A percentile compares a stretch with the other conserved stretches of the same genome.
Conservation (phyloP, 2,113 vertebrate species). For the Engystomops pustulosus region DNA sequence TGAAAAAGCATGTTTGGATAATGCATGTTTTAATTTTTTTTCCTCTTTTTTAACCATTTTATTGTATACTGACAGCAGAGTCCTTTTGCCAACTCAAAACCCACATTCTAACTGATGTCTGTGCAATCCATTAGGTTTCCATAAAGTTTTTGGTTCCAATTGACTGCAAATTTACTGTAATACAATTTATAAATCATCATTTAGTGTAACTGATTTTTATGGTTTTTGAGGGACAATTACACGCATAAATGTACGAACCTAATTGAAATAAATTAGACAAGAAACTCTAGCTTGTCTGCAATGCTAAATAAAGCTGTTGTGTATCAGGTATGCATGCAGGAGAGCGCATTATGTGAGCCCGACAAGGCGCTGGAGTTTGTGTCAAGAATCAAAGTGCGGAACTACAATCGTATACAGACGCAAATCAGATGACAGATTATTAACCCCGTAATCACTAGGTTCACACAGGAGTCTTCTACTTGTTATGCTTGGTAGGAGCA, state of each 20-base stretch:
- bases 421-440: not conserved
- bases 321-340: constrained; percentile 42
- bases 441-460: not conserved
- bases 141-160: constrained; percentile 62
- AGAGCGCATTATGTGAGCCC: constrained; percentile 14
- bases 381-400: not conserved
- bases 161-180: constrained; percentile 61
- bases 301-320: constrained; percentile 62
- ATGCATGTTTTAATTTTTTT: too few relatives aligned
- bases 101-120: constrained; percentile 57
- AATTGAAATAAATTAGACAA: constrained; percentile 64
- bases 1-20: too few relatives aligned
- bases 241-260: constrained; percentile 61
- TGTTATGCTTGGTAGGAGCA: too few relatives aligned
- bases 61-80: constrained; percentile 57
- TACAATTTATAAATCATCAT: constrained; percentile 66
- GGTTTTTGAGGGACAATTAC: constrained; percentile 66
- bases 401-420: too few relatives aligned
- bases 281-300: constrained; percentile 62
- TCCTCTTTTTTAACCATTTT: constrained; percentile 45
- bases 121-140: constrained; percentile 60
- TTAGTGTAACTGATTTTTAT: constrained; percentile 62
- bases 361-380: not conserved
- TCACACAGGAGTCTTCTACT: too few relatives aligned
- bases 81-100: constrained; percentile 60